phyloP scores from a whole-genome alignment of 2,113 vertebrate species.

The Misgurnus anguillicaudatus region DNA sequence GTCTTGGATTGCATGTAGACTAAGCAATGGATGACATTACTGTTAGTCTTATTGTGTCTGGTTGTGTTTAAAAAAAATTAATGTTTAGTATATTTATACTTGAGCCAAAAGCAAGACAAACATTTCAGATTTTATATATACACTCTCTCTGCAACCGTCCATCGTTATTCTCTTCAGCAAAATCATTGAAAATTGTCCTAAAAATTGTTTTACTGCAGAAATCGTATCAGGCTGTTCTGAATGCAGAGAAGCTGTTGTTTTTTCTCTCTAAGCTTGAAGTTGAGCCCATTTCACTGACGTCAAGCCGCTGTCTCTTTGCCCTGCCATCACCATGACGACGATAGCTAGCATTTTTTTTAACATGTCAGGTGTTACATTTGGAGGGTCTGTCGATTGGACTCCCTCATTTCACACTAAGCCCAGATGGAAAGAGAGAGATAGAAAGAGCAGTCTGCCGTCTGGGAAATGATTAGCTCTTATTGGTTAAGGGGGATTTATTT shows the following conservation, averaged over 20 bases:
- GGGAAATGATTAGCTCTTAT: slow-evolving; percentile 55
- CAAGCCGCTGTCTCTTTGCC: slow-evolving; percentile 64
- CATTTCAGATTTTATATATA: not conserved
- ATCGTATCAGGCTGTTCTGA: slow-evolving; percentile 25
- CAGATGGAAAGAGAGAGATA: slow-evolving; percentile 53
- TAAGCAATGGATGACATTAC: slow-evolving; percentile 6
- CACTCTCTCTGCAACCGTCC: not conserved
- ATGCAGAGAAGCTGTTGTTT: slow-evolving; percentile 40
- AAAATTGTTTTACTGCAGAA: not conserved
- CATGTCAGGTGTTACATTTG: slow-evolving; percentile 77
- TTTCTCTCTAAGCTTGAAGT: slow-evolving; percentile 66
- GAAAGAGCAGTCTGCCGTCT: slow-evolving; percentile 51
- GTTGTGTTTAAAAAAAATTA: not conserved
- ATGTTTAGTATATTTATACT: not conserved
- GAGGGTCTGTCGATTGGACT: slow-evolving; percentile 68
- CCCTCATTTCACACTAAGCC: slow-evolving; percentile 65
- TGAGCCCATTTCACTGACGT: slow-evolving; percentile 64
- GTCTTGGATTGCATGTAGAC: not conserved
- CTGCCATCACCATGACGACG: slow-evolving; percentile 76
- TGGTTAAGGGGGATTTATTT: slow-evolving; percentile 16
- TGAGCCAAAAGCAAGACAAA: not conserved
- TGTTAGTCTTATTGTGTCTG: slow-evolving; percentile 5
- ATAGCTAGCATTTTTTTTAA: slow-evolving; percentile 70
- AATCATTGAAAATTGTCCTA: not conserved
- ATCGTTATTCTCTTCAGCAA: not conserved